phyloP scores from a whole-genome alignment of 2,113 vertebrate species.

The Sorex araneus region DNA sequence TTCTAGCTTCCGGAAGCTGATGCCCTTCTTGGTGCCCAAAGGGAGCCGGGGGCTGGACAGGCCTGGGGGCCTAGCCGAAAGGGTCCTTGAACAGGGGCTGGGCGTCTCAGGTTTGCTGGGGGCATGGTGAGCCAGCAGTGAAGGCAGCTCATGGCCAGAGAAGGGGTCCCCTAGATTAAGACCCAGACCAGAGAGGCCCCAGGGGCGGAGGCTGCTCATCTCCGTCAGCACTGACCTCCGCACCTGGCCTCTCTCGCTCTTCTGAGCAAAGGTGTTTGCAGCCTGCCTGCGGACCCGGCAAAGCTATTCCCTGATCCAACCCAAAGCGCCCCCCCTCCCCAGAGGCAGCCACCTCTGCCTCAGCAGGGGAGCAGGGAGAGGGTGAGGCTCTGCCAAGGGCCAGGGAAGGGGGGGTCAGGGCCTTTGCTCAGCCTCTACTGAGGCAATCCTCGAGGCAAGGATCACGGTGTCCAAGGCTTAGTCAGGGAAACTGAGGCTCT shows the following conservation, averaged over 20 bases:
- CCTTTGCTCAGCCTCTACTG: neutral
- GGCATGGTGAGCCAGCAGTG: neutral
- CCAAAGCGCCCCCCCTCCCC: conserved; percentile 37
- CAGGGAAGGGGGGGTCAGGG: neutral
- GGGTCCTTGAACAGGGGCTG: conserved; percentile 5
- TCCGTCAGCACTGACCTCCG: conserved; percentile 41
- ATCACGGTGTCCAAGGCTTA: neutral
- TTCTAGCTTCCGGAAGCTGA: neutral
- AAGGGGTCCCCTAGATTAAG: neutral
- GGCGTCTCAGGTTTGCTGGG: neutral
- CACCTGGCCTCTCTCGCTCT: neutral
- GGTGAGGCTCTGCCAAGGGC: neutral
- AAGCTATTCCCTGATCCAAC: neutral
- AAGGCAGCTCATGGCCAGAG: neutral
- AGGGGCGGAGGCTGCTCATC: neutral
- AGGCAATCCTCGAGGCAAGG: neutral
- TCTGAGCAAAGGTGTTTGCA: neutral
- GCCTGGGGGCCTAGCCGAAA: neutral
- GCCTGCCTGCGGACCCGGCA: conserved; percentile 11
- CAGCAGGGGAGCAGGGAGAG: neutral
- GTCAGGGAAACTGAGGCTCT: conserved; percentile 29
- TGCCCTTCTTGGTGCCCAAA: conserved; percentile 1
- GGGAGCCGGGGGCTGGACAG: neutral
- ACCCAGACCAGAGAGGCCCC: neutral
- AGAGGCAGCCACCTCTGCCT: neutral